A percentile compares a stretch with the other conserved stretches of the same genome.
phyloP scores from a whole-genome alignment of 2,888 invertebrate genomes.

The Tridacna gigas region DNA sequence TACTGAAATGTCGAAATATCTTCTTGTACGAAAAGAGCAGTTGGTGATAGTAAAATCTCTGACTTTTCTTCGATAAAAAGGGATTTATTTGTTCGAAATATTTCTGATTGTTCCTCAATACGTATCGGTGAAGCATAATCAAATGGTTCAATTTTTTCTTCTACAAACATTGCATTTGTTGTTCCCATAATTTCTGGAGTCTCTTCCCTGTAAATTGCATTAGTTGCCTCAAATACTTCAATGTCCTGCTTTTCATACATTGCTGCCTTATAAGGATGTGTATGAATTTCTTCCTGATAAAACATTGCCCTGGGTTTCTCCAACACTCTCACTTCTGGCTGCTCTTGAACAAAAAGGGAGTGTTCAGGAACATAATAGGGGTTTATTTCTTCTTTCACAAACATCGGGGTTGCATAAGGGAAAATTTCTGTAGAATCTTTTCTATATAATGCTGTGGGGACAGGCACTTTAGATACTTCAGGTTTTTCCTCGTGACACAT shows the following conservation, averaged over 20 bases:
- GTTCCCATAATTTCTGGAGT: neutral
- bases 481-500: constrained; percentile 5
- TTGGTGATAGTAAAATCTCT: neutral
- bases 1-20: neutral
- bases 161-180: constrained; percentile 13
- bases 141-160: constrained; percentile 19
- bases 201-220: constrained; percentile 16
- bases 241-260: constrained; percentile 13
- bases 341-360: neutral
- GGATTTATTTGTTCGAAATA: constrained; percentile 1
- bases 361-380: constrained; percentile 5
- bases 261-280: constrained; percentile 13
- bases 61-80: constrained; percentile 12
- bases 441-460: neutral
- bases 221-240: neutral
- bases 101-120: constrained; percentile 12
- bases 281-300: constrained; percentile 14
- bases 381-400: neutral
- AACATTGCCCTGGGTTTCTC: constrained; percentile 16
- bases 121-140: constrained; percentile 9
- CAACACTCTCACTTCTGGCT: constrained; percentile 4
- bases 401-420: constrained; percentile 11
- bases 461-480: neutral
- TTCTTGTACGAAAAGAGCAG: constrained; percentile 2
- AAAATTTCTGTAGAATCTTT: constrained; percentile 9